Base-by-base conservation (phyloP, 2,888 invertebrate genomes). In the Latheticus oryzae region DNA sequence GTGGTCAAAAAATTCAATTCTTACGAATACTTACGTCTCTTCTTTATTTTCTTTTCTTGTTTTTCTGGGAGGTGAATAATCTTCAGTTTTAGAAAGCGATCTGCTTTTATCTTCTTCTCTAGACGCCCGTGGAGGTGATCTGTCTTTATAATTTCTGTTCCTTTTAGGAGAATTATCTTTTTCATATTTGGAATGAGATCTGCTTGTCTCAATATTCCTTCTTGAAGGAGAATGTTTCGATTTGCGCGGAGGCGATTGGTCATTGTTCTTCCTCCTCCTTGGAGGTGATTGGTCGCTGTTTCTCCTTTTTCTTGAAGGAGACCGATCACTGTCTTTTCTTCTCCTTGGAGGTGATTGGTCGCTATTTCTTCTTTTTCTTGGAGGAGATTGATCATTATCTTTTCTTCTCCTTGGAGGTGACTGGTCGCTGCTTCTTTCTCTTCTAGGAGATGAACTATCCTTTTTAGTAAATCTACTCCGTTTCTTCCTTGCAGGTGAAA, bases 231-330 rank as follows among this genome's bases (percentile, higher is more conserved):
- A n/a, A n/a, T n/a, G n/a, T n/a, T 7, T 21, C 23, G 5, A 7
- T 32, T 42, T 72, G 61, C 73, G 72, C 48, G 69, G 73, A 1
- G 78, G 78, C 4, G 77, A 77, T 5, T 67, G 35, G 63, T 77
- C 65, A 12, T 30, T 19, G 48, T 35, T 53, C 47, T 43, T 26
- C 54, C 16, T 35, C 58, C 52, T 60, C 63, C 66, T 61, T 11
- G 66, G 64, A 21, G 69, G 65, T 57, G 68, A 69, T 3, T 30
- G 38, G 48, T 70, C 65, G 2, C 43, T 47, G 43, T 64, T 58
- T 24, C 21, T 55, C 19, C 38, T n/a, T 33, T 33, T 40, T 21
- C 72, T 54, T 12, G 70, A 70, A 9, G 74, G 74, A 30, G 73
- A 73, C 2, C 51, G 58, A 67, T 73, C 74, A 5, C 69, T 65